Conservation (phyloP, 2,888 invertebrate genomes). For the Acanthosepion lycidas region DNA sequence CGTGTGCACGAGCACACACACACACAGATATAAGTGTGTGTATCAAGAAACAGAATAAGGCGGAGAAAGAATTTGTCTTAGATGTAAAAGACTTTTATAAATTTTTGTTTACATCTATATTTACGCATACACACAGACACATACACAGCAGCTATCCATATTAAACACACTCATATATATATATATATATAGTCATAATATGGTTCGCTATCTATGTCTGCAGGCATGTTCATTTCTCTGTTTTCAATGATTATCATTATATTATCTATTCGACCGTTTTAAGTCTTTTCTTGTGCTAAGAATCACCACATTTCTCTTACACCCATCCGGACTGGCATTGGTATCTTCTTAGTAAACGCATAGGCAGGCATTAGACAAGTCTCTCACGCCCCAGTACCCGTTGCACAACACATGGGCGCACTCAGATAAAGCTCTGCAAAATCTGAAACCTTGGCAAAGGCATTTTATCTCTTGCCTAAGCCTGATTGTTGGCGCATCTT, state of each 20-base stretch:
- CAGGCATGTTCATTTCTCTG: neutral
- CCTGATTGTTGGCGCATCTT: neutral
- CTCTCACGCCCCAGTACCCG: neutral
- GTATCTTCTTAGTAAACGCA: neutral
- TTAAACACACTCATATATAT: too few relatives aligned
- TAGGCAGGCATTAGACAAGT: neutral
- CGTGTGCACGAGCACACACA: too few relatives aligned
- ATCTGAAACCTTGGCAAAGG: neutral
- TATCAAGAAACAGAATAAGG: too few relatives aligned
- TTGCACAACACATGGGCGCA: neutral
- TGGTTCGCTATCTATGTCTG: neutral
- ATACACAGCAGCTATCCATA: too few relatives aligned
- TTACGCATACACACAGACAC: too few relatives aligned
- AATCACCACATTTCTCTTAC: neutral
- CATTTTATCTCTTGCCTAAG: neutral
- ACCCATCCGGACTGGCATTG: neutral
- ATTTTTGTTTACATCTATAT: too few relatives aligned
- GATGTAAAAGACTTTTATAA: too few relatives aligned
- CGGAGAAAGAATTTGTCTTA: too few relatives aligned
- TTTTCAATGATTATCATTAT: neutral
- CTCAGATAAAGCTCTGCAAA: neutral
- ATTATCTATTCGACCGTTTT: conserved; percentile 3
- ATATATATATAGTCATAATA: too few relatives aligned
- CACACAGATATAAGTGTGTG: too few relatives aligned
- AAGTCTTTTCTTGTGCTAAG: neutral